Conservation (phyloP, 2,113 vertebrate genomes). For the Guaruba guarouba region DNA sequence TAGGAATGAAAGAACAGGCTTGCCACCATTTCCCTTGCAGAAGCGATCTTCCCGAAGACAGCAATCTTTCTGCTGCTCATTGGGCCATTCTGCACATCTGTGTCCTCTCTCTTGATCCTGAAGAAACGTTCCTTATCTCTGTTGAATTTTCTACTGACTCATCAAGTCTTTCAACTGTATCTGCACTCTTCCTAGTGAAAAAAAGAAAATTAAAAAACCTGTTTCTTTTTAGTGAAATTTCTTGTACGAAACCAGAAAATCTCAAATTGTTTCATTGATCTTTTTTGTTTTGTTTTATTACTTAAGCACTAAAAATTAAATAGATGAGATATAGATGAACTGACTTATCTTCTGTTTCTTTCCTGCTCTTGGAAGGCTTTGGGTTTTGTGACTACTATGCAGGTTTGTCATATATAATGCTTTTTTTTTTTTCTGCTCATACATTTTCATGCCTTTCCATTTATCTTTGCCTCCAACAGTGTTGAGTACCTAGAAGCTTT, state of each 20-base stretch:
- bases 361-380: background rate
- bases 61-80: background rate
- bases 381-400: background rate
- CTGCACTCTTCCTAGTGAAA: background rate
- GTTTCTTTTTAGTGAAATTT: slow-evolving; percentile 39
- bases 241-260: slow-evolving; percentile 21
- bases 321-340: slow-evolving; percentile 16
- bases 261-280: slow-evolving; percentile 36
- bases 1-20: background rate
- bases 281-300: slow-evolving; percentile 26
- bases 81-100: background rate
- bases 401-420: background rate
- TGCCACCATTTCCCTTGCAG: background rate
- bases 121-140: background rate
- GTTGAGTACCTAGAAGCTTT: background rate
- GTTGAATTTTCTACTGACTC: slow-evolving; percentile 13
- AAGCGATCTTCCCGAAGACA: background rate
- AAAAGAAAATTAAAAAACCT: background rate
- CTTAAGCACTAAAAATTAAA: slow-evolving; percentile 38
- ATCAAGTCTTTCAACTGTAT: background rate
- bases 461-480: background rate
- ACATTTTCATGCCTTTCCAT: background rate
- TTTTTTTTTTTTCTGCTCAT: background rate
- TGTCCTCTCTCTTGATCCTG: background rate
- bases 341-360: background rate